Conservation (phyloP, 2,797 vertebrate species). For the Channa striata region DNA sequence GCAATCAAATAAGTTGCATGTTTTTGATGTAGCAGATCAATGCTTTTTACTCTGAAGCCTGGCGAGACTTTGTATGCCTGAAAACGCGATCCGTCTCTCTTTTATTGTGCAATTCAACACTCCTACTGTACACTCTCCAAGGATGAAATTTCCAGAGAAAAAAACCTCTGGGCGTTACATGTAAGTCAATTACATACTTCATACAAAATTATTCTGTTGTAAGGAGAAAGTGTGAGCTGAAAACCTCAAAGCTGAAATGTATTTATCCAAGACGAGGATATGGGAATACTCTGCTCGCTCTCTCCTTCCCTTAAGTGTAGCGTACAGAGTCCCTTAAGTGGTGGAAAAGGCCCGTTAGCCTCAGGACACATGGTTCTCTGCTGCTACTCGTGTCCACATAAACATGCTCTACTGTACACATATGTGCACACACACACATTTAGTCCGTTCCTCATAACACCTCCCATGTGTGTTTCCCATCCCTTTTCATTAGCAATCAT, state of each 20-base stretch:
- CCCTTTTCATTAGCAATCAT: slow-evolving; percentile 65
- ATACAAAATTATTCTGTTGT: slow-evolving; percentile 63
- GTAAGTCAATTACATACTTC: slow-evolving; percentile 75
- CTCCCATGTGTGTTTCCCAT: slow-evolving; percentile 60
- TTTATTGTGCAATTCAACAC: slow-evolving; percentile 57
- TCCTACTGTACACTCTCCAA: slow-evolving; percentile 52
- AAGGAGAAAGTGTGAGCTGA: slow-evolving; percentile 45
- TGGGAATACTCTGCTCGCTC: slow-evolving; percentile 56
- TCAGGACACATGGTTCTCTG: slow-evolving; percentile 47
- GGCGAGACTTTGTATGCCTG: slow-evolving; percentile 40
- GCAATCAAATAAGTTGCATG: slow-evolving; percentile 32
- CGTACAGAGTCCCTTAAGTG: slow-evolving; percentile 56
- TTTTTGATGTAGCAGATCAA: slow-evolving; percentile 66
- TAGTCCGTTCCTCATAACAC: slow-evolving; percentile 40
- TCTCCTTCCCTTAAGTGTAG: slow-evolving; percentile 48
- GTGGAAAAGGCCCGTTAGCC: slow-evolving; percentile 54
- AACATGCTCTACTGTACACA: slow-evolving; percentile 28
- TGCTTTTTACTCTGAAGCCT: slow-evolving; percentile 42
- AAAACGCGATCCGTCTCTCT: slow-evolving; percentile 44
- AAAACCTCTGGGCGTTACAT: slow-evolving; percentile 59
- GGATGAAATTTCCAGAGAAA: slow-evolving; percentile 57
- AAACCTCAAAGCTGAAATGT: slow-evolving; percentile 62
- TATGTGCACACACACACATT: slow-evolving; percentile 12
- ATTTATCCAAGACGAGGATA: slow-evolving; percentile 65
- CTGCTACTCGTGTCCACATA: slow-evolving; percentile 35